Evolutionary conservation across 2,797 vertebrate genomes (phyloP), one percentile per base, ranked within the genome.

Genomic region (Ceryle rudis): DNA sequence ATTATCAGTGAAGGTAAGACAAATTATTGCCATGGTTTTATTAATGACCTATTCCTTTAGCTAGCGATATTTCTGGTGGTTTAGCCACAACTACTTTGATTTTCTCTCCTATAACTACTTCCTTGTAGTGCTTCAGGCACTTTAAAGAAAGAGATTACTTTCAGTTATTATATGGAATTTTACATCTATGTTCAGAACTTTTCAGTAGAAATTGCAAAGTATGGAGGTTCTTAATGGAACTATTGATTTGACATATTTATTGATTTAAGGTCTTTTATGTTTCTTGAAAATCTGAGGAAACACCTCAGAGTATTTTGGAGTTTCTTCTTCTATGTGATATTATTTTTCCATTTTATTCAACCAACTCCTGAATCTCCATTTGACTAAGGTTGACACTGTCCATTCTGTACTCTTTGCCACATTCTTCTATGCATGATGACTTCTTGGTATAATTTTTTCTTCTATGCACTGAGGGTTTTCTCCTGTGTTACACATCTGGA

Each of bases 21-120:
- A 66, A 71, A 67, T 49, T 58, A 54, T 72, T 83, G 22, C 14
- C 28, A 26, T 21, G 19, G 33, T 47, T 86, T 79, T 75, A 47
- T 57, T 75, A 73, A 57, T 51, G 35, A 44, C 23, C 82, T 25
- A 42, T 93, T 82, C 73, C 92, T 94, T 89, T 96, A 78, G 78
- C 60, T 89, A 92, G 74, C 55, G 83, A 93, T 28, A 74, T 75
- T 94, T 97, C 81, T 6, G 89, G 60, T 37, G 70, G 97, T 96
- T 97, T 96, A 95, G 87, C 91, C 31, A 90, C 65, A 94, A 52
- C 39, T 87, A 92, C 10, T 78, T 75, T 44, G 20, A 90, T 46
- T 60, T 96, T 73, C 67, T 97, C 94, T 97, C 97, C 96, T 87
- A 52, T 23, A 44, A 89, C 22, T 61, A 77, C 54, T 95, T 90